phyloP scores from a whole-genome alignment of 23 tunicate genomes.

The Botrylloides violaceus region DNA sequence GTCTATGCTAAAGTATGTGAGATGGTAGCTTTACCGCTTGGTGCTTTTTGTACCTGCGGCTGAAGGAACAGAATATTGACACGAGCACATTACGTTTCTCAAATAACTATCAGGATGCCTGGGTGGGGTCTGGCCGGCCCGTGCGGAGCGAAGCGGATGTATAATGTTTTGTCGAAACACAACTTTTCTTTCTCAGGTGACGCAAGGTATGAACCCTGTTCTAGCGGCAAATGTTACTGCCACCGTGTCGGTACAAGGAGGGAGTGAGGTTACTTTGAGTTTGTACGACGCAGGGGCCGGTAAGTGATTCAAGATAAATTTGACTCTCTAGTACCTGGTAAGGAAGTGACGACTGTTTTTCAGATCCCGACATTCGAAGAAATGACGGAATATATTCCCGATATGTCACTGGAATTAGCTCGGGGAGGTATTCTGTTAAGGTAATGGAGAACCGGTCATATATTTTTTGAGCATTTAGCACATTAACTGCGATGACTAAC shows the following conservation, averaged over 20 bases:
- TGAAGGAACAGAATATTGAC: too few species aligned
- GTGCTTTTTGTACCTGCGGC: too few species aligned
- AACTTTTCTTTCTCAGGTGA: conserved; percentile 38
- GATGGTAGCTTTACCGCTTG: too few species aligned
- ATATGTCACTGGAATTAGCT: neutral
- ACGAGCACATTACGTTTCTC: too few species aligned
- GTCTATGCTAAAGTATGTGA: conserved; percentile 47
- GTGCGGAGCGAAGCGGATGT: too few species aligned
- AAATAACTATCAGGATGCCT: too few species aligned
- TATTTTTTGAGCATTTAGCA: too few species aligned
- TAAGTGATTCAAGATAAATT: neutral
- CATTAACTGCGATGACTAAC: too few species aligned
- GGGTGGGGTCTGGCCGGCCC: too few species aligned
- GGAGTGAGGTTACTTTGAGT: neutral
- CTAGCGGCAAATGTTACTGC: conserved; percentile 39
- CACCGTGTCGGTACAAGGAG: conserved; percentile 18
- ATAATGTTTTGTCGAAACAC: too few species aligned
- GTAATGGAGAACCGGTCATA: too few species aligned
- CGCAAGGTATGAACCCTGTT: conserved; percentile 39
- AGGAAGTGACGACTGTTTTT: too few species aligned
- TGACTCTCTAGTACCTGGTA: neutral
- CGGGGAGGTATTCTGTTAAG: conserved; percentile 19
- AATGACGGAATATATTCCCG: conserved; percentile 20
- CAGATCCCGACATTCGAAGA: conserved; percentile 10
- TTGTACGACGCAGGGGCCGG: conserved; percentile 55